Evolutionary conservation across 2,888 invertebrate species (phyloP), one percentile per base, ranked within the genome.

Genomic region (Sarcophaga caerulescens): DNA sequence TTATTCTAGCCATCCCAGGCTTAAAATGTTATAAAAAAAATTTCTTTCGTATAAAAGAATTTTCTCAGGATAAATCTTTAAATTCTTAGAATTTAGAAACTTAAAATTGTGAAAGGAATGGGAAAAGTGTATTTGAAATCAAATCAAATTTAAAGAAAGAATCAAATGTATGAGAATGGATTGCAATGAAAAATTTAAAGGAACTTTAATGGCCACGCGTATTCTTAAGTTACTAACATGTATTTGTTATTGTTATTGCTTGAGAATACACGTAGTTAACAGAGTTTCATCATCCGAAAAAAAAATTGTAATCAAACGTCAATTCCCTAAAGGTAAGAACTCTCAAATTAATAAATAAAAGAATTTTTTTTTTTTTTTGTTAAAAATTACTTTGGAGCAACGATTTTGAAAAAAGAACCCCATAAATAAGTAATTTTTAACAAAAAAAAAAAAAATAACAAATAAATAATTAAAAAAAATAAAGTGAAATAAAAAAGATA

Each of bases 221-320:
- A 98, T 98, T 97, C 98, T 98, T 98, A 97, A 97, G 98, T 97
- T 97, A 97, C 97, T 98, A 98, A 97, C 98, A 97, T 97, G 96
- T 95, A 95, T 95, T 95, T 94, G 93, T 95, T 96, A 97, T 95
- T 98, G 98, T 98, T 98, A 98, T 98, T 98, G 98, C 98, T 98
- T 98, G 98, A 98, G 98, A 98, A 98, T 98, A 98, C 98, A 98
- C 98, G 98, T 98, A 97, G 97, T 97, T 97, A 96, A 96, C 96
- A 95, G 96, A 96, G 95, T 95, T 91, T 90, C 85, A 84, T 88
- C 93, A 91, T 10, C 35, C 8, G 17, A 12, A 17, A 52, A 14
- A 52, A 52, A 14, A 14, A 14, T 52, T 52, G 52, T 17, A 14
- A 52, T 52, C 14, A 52, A 52, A 52, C 8, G 35, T 4, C 35